Percentiles rank a stretch among this genome's conserved stretches.
These are phyloP conservation scores for Dynastes hyllus DNA, from an alignment of 2,888 invertebrate genomes.

Conservation along the genomic window DNA sequence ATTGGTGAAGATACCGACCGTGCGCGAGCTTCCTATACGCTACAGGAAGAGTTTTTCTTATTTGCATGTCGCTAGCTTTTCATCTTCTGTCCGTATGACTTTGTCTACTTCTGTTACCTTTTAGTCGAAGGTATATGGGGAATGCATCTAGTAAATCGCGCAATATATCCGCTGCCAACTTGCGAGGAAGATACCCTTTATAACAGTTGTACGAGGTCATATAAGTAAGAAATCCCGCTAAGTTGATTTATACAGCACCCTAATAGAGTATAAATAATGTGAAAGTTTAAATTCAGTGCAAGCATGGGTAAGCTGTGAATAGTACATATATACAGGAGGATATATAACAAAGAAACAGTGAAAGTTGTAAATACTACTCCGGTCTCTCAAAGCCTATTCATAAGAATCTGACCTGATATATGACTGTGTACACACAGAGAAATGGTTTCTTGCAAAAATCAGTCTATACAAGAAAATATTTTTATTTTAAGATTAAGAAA, in stretches of 20 bases:
- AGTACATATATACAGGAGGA: too few species aligned
- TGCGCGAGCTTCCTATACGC: background rate
- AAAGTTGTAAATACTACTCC: too few species aligned
- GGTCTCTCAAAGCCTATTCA: too few species aligned
- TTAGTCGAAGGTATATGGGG: constrained; percentile 54
- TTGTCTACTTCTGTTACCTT: constrained; percentile 31
- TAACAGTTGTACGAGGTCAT: constrained; percentile 6
- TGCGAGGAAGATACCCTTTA: constrained; percentile 1
- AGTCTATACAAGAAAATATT: too few species aligned
- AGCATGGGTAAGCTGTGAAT: too few species aligned
- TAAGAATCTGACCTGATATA: too few species aligned
- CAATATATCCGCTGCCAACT: constrained; percentile 62
- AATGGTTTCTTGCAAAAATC: too few species aligned
- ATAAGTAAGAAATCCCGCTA: constrained; percentile 7
- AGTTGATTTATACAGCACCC: constrained; percentile 13
- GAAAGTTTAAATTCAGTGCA: background rate
- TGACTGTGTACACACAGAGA: too few species aligned
- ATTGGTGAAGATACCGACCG: constrained; percentile 60
- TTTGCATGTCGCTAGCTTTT: constrained; percentile 1
- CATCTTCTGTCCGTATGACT: background rate
- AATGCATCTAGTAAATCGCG: constrained; percentile 64
- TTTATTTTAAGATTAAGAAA: too few species aligned
- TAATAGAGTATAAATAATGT: constrained; percentile 23
- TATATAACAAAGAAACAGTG: too few species aligned
- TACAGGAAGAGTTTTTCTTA: constrained; percentile 2